Percentiles rank a stretch among this genome's conserved stretches.
These are phyloP conservation scores for Portevinia maculata DNA, from an alignment of 2,888 invertebrate genomes.

Conservation along the genomic window DNA sequence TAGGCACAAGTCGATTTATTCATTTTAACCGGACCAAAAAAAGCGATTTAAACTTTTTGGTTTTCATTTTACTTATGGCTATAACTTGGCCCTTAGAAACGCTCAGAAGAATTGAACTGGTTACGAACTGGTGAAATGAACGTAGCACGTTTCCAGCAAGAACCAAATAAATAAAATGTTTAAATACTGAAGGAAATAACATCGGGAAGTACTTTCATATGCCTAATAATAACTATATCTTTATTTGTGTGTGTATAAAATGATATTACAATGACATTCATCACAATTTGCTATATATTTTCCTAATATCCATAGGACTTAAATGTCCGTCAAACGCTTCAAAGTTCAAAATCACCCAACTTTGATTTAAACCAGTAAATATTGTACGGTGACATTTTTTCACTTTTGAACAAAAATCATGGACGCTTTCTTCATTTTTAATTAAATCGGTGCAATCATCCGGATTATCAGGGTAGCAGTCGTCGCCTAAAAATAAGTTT, in stretches of 20 bases:
- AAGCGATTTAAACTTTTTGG: too few relatives aligned
- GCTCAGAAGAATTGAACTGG: too few relatives aligned
- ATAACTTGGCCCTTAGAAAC: too few relatives aligned
- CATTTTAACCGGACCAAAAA: too few relatives aligned
- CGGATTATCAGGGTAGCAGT: constrained; percentile 82
- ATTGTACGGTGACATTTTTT: constrained; percentile 79
- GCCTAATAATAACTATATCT: too few relatives aligned
- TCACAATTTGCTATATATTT: constrained; percentile 74
- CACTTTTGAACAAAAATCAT: constrained; percentile 79
- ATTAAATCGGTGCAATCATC: constrained; percentile 77
- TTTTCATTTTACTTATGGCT: too few relatives aligned
- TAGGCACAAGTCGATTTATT: too few relatives aligned
- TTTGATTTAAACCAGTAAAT: constrained; percentile 75
- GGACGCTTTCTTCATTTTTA: constrained; percentile 77
- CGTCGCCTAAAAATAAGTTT: constrained; percentile 83
- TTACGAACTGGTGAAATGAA: too few relatives aligned
- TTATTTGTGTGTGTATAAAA: not conserved
- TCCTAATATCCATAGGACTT: constrained; percentile 64
- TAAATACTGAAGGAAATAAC: too few relatives aligned
- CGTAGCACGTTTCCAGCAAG: too few relatives aligned
- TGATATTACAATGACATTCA: not conserved
- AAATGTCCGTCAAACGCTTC: constrained; percentile 77
- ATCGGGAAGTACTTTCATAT: too few relatives aligned
- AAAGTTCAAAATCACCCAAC: constrained; percentile 76
- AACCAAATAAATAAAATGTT: too few relatives aligned